These are phyloP conservation scores for Hemicentrotus pulcherrimus DNA, from an alignment of 35 echinoderm and acorn worm species.

Conservation along the genomic window DNA sequence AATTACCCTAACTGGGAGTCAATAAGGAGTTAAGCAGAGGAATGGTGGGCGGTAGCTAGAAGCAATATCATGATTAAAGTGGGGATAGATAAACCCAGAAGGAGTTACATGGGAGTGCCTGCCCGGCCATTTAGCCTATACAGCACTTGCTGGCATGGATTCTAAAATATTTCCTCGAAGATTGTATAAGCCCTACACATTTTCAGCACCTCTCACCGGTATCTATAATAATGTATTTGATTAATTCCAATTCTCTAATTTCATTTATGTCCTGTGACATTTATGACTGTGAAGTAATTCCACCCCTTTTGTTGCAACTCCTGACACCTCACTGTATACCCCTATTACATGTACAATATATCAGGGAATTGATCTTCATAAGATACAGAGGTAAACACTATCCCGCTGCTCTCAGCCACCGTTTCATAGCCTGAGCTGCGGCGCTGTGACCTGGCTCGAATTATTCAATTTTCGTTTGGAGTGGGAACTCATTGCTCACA, in stretches of 20 bases:
- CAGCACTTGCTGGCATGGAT: background rate
- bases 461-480: background rate
- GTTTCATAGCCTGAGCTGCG: background rate
- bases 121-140: background rate
- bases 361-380: background rate
- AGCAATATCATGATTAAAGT: conserved; percentile 12
- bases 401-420: background rate
- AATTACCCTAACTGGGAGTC: background rate
- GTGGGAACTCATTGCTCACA: background rate
- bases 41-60: background rate
- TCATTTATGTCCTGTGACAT: too few relatives aligned
- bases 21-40: background rate
- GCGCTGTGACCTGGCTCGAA: background rate
- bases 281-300: too few relatives aligned
- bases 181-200: too few relatives aligned
- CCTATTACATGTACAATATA: background rate
- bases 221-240: too few relatives aligned
- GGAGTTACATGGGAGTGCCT: background rate
- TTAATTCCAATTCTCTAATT: too few relatives aligned
- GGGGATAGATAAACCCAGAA: background rate
- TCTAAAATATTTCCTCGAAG: too few relatives aligned
- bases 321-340: background rate
- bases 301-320: background rate
- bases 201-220: too few relatives aligned
- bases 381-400: background rate